Evolutionary conservation across 2,797 vertebrate genomes (phyloP).

Genomic region (Pangasius macronema): DNA sequence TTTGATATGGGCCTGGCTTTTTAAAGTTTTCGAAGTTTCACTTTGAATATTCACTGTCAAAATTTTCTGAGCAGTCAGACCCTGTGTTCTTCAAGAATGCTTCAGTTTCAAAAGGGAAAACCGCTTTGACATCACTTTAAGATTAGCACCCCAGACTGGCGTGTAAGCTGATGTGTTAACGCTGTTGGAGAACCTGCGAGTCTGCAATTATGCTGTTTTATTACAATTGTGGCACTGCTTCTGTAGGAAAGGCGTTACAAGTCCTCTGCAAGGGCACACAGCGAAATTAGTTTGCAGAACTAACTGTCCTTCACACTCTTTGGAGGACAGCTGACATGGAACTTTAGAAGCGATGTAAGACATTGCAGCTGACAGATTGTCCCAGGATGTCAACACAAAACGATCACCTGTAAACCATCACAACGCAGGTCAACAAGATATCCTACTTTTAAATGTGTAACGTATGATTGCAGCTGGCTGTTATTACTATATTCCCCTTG

Average conservation of each 20-base stretch:
- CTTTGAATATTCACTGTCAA: background rate
- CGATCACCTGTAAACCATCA: too few relatives aligned
- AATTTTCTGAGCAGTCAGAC: conserved; percentile 6
- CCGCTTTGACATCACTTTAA: conserved; percentile 10
- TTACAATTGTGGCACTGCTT: conserved; percentile 26
- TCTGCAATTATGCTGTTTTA: conserved; percentile 33
- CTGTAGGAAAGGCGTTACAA: conserved; percentile 11
- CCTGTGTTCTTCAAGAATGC: background rate
- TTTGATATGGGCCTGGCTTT: conserved; percentile 5
- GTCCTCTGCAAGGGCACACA: conserved; percentile 3
- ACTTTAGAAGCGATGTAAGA: conserved; percentile 21
- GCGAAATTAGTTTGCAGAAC: conserved; percentile 23
- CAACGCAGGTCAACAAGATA: too few relatives aligned
- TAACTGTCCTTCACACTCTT: conserved; percentile 16
- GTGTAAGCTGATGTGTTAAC: conserved; percentile 23
- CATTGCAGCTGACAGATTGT: conserved; percentile 1
- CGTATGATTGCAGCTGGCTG: too few relatives aligned
- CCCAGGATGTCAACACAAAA: too few relatives aligned
- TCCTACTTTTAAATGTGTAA: too few relatives aligned
- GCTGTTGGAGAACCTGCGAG: conserved; percentile 11
- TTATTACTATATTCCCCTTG: background rate
- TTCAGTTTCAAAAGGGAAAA: background rate
- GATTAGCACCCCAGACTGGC: conserved; percentile 25
- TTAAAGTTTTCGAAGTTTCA: background rate
- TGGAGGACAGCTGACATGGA: conserved; percentile 16